phyloP scores from a whole-genome alignment of 35 echinoderm and acorn worm genomes.

The Eucidaris tribuloides region DNA sequence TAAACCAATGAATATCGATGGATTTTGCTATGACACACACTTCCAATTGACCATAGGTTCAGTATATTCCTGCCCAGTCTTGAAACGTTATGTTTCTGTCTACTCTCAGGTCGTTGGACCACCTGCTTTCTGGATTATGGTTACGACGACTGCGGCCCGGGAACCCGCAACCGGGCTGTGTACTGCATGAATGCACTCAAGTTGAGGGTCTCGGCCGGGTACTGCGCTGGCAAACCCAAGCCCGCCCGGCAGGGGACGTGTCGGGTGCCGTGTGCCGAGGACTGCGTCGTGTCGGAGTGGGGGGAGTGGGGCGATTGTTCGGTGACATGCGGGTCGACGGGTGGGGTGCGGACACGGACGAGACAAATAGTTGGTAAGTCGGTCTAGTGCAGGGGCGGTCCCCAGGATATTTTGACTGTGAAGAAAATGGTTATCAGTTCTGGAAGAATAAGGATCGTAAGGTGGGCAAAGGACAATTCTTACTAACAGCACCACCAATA shows the following conservation, averaged over 20 bases:
- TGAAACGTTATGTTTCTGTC: too few species aligned
- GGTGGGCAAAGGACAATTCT: too few species aligned
- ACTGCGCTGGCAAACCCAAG: constrained; percentile 28
- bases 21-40: too few species aligned
- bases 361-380: constrained; percentile 79
- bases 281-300: constrained; percentile 92
- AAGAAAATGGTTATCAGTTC: too few species aligned
- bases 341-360: constrained; percentile 61
- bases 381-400: too few species aligned
- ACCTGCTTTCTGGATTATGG: constrained; percentile 57
- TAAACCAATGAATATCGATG: too few species aligned
- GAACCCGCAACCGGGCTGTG: constrained; percentile 42
- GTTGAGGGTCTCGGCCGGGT: not conserved
- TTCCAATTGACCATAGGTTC: too few species aligned
- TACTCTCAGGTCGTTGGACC: constrained; percentile 62
- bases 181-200: constrained; percentile 90
- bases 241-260: constrained; percentile 43
- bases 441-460: too few species aligned
- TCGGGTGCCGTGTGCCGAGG: constrained; percentile 67
- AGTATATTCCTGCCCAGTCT: too few species aligned
- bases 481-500: too few species aligned
- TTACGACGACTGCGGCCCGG: constrained; percentile 56
- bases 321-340: constrained; percentile 72
- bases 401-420: too few species aligned
- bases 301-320: constrained; percentile 80